Base-by-base conservation (phyloP, 2,113 vertebrate species). In the Eulacestoma nigropectus region DNA sequence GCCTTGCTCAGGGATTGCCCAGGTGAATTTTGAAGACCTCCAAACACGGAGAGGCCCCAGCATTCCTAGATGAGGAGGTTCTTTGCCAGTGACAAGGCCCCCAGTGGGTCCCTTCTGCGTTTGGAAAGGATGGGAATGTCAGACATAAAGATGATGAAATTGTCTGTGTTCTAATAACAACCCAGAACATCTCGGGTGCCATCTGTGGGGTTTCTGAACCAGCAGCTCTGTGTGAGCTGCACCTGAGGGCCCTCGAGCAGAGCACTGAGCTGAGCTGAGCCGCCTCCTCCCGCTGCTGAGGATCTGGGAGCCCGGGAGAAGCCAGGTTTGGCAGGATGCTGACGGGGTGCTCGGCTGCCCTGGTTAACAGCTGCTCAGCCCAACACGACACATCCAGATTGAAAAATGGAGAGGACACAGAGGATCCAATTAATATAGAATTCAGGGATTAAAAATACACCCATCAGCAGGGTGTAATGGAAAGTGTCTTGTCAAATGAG, bases 401-500 rank as follows among this genome's bases (percentile, higher is more conserved):
- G 84, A 52, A 60, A 67, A 72, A 56, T 5, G 30, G 73, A 81
- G 73, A 86, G 42, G 83, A 76, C 11, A 5, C 57, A 23, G 25
- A 44, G 52, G 39, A 70, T 63, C 56, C 73, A 84, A 68, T 87
- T 49, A 64, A 84, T 68, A 30, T 0, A 46, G 73, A 68, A 84
- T 68, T 35, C 63, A 50, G 39, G 85, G 85, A 67, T 84, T 86
- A 92, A 90, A 93, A 94, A 88, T 75, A 68, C 44, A 20, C 79
- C 86, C 55, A 4, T 59, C n/a, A 22, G 32, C 7, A 1, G 4
- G 73, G 69, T n/a, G 59, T 8, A 63, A 70, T 50, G 84, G 87
- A 62, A 90, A 39, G 63, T 37, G 79, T 74, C 91, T 74, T 55
- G 72, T 93, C 72, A 88, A 63, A 93, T 62, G 88, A 93, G 88